These are phyloP conservation scores for Diadema setosum DNA, from an alignment of 35 echinoderm and acorn worm species.

Conservation along the genomic window DNA sequence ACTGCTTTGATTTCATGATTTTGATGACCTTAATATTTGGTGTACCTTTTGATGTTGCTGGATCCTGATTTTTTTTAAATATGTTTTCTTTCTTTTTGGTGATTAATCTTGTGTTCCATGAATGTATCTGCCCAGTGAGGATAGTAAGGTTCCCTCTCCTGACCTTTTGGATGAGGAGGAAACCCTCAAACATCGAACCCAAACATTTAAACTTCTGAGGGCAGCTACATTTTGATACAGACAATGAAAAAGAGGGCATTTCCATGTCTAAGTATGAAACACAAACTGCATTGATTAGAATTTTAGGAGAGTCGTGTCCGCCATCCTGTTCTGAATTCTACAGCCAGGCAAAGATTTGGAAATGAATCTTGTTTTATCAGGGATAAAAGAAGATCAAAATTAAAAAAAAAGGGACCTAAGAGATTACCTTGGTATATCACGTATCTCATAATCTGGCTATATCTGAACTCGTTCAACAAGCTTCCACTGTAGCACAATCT, in stretches of 20 bases:
- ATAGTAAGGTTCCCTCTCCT: conserved; percentile 28
- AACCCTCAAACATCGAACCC: background rate
- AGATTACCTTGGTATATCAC: too few species aligned
- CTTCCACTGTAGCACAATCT: background rate
- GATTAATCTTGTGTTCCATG: background rate
- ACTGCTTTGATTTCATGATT: too few species aligned
- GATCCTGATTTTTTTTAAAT: too few species aligned
- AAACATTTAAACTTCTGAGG: background rate
- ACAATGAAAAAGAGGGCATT: background rate
- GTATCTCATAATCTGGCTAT: too few species aligned
- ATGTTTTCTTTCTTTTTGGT: background rate
- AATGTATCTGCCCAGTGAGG: background rate
- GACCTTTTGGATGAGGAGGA: background rate
- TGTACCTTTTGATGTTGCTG: too few species aligned
- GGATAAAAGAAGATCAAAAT: background rate
- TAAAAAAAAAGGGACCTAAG: background rate
- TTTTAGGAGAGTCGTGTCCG: background rate
- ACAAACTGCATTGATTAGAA: background rate
- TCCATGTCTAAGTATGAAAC: background rate
- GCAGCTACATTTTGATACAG: background rate
- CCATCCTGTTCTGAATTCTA: too few species aligned
- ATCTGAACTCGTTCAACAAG: background rate
- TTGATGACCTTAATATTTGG: too few species aligned
- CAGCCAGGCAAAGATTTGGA: too few species aligned
- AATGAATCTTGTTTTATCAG: background rate